Evolutionary conservation across 2,888 invertebrate genomes (phyloP), one percentile per base, ranked within the genome.

Genomic region (Diarsia mendica): DNA sequence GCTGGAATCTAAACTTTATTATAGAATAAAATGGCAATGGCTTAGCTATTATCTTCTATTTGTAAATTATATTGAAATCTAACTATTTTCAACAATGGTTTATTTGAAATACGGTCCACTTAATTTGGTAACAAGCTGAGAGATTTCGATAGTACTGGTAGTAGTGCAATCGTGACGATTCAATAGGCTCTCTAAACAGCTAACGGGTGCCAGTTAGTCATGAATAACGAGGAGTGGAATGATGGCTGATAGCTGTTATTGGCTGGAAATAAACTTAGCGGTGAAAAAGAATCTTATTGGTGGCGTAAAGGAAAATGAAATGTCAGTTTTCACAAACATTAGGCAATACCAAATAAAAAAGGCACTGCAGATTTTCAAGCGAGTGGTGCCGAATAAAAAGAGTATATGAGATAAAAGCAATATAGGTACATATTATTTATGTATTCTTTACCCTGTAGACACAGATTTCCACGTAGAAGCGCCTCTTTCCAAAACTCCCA

Each of bases 161-260:
- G 63, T 63, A 18, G 58, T 72, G 72, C 67, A 79, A 82, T 76
- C 83, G 66, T 84, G 84, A 83, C 73, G 33, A 76, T 68, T 73
- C 60, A 85, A 76, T 83, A 67, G 67, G 49, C 63, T 77, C 75
- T 70, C 46, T 72, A 82, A 79, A 72, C 69, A 63, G 15, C 23
- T 85, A 77, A 83, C 80, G 68, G 72, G 48, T 10, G 61, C 44
- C 60, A 71, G 60, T 80, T 64, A 61, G n/a, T 63, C 39, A 67
- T 72, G 60, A 61, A 69, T 51, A 67, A 51, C 39, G 33, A 61
- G 64, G 15, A 67, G 28, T 65, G n/a, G n/a, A 61, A 66, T 69
- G 28, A 66, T 73, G 53, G 65, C 33, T 71, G 60, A 63, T 65
- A 33, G 64, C 61, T 68, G 60, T 53, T 67, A 28, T 55, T 66